These are phyloP conservation scores for Dorcus hopei DNA, from an alignment of 2,888 invertebrate species.

Conservation along the genomic window DNA sequence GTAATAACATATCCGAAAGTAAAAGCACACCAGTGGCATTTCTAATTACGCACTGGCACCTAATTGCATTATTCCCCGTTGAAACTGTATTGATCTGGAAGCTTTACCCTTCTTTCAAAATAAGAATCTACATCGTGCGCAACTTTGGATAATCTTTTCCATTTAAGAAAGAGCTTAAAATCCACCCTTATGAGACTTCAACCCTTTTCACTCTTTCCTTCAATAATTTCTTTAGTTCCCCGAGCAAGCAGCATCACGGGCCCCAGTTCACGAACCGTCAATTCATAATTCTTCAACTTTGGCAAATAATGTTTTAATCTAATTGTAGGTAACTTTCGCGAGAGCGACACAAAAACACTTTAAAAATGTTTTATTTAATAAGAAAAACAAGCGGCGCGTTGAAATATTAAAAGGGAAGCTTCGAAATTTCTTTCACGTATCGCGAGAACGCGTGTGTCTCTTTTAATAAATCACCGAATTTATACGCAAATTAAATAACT, in stretches of 20 bases:
- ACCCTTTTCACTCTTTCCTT: slow-evolving; percentile 12
- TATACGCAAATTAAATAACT: no score
- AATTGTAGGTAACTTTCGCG: slow-evolving; percentile 12
- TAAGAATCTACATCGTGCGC: slow-evolving; percentile 40
- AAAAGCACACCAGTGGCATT: slow-evolving; percentile 31
- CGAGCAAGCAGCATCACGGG: not conserved
- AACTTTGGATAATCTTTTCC: slow-evolving; percentile 43
- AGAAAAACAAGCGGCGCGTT: slow-evolving; percentile 7
- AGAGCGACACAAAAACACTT: slow-evolving; percentile 14
- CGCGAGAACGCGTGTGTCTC: not conserved
- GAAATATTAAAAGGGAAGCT: no score
- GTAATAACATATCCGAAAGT: not conserved
- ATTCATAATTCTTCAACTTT: slow-evolving; percentile 24
- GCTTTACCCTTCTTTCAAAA: slow-evolving; percentile 37
- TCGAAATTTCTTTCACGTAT: no score
- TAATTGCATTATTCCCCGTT: slow-evolving; percentile 45
- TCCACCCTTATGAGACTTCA: slow-evolving; percentile 10
- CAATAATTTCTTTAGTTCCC: slow-evolving; percentile 18
- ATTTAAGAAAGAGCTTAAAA: slow-evolving; percentile 31
- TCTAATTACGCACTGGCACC: slow-evolving; percentile 46
- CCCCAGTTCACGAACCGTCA: slow-evolving; percentile 24
- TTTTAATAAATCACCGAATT: no score
- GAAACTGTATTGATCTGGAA: slow-evolving; percentile 44
- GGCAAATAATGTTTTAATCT: slow-evolving; percentile 21
- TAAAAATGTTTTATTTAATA: slow-evolving; percentile 10